Evolutionary conservation across 2,888 invertebrate genomes (phyloP).

Genomic region (Gastracanthus pulcherrimus): DNA sequence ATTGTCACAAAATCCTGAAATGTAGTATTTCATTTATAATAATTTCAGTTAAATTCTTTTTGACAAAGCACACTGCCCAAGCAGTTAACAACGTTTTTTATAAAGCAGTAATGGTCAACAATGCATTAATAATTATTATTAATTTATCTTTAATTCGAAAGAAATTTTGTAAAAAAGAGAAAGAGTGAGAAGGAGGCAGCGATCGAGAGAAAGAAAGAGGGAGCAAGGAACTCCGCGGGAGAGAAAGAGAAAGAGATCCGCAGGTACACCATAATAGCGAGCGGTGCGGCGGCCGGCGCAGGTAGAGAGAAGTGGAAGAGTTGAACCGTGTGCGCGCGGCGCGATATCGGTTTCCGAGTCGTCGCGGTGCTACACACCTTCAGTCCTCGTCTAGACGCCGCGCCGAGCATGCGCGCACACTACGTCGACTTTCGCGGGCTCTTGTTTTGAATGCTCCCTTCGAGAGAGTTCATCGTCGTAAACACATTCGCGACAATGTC

Average conservation of each 20-base stretch:
- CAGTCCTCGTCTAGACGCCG: conserved; percentile 35
- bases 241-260: background rate
- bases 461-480: background rate
- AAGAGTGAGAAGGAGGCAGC: background rate
- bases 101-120: no score
- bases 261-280: no score
- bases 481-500: background rate
- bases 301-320: conserved; percentile 34
- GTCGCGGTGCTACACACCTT: conserved; percentile 10
- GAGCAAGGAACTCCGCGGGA: background rate
- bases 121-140: no score
- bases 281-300: background rate
- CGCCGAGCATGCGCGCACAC: conserved; percentile 35
- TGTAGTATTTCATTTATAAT: no score
- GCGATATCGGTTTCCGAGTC: conserved; percentile 3
- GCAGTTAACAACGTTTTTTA: no score
- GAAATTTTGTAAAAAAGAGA: background rate
- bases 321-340: background rate
- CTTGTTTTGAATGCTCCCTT: background rate
- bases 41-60: no score
- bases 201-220: background rate
- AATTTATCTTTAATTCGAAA: no score
- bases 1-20: no score
- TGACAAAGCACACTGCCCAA: no score
- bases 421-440: conserved; percentile 4